A percentile compares a stretch with the other conserved stretches of the same genome.
Conservation (phyloP, 2,797 vertebrate species). For the Scarus forsteni region DNA sequence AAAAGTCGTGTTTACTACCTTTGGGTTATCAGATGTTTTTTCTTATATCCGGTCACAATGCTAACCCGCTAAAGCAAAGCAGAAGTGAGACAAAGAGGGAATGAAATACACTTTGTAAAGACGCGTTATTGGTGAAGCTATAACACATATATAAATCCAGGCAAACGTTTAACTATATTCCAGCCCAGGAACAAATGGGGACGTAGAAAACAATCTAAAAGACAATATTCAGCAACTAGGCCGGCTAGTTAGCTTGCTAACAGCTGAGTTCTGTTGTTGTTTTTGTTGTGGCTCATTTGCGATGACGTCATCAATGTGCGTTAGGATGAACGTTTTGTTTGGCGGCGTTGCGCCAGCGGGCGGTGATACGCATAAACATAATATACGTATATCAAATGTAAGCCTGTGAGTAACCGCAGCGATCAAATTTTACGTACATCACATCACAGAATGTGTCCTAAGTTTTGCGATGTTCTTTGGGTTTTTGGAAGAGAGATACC, state of each 20-base stretch:
- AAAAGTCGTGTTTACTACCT: constrained; percentile 50
- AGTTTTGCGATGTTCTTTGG: no score
- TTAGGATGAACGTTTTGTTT: rapidly evolving
- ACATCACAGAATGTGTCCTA: no score
- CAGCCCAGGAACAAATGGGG: neutral
- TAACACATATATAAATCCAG: neutral
- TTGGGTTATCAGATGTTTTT: constrained; percentile 1
- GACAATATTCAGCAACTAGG: neutral
- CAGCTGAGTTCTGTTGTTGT: constrained; percentile 77
- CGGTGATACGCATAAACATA: constrained; percentile 7
- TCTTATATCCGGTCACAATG: constrained; percentile 21
- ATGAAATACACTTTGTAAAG: neutral
- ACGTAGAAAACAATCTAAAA: neutral
- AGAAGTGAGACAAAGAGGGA: constrained; percentile 21
- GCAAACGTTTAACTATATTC: rapidly evolving
- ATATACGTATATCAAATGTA: no score
- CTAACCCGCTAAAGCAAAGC: constrained; percentile 56
- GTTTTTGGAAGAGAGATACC: no score
- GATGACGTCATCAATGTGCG: constrained; percentile 69
- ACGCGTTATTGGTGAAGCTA: rapidly evolving
- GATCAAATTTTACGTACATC: no score
- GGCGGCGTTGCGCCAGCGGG: neutral
- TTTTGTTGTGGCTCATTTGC: constrained; percentile 42
- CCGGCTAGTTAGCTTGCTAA: constrained; percentile 49
- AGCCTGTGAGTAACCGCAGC: no score